phyloP scores from a whole-genome alignment of 2,888 invertebrate species.

The Cerastoderma edule region DNA sequence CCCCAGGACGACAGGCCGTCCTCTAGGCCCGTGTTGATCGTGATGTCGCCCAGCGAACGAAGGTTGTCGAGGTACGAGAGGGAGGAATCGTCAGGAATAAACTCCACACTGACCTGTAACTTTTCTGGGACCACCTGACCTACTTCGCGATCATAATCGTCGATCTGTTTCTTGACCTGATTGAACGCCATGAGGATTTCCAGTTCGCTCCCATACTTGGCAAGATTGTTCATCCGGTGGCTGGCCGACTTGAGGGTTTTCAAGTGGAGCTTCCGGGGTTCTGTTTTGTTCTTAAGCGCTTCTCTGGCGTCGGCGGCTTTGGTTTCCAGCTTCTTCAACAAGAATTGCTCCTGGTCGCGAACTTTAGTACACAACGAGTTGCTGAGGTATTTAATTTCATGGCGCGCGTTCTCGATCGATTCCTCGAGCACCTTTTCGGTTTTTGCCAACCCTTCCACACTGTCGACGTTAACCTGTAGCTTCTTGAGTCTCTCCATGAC shows the following conservation, averaged over 20 bases:
- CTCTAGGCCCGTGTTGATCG: conserved; percentile 66
- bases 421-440: conserved; percentile 64
- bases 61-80: conserved; percentile 65
- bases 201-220: conserved; percentile 74
- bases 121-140: conserved; percentile 59
- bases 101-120: conserved; percentile 61
- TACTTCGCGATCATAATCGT: conserved; percentile 57
- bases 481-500: conserved; percentile 54
- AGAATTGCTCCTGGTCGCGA: conserved; percentile 62
- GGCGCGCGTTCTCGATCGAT: conserved; percentile 66
- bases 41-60: conserved; percentile 57
- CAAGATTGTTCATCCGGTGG: conserved; percentile 68
- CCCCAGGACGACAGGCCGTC: conserved; percentile 74
- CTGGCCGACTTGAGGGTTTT: conserved; percentile 68
- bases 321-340: conserved; percentile 65
- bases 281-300: conserved; percentile 53
- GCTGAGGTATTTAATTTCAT: conserved; percentile 66
- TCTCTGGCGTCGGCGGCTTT: conserved; percentile 53
- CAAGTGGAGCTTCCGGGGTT: conserved; percentile 62
- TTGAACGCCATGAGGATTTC: conserved; percentile 71
- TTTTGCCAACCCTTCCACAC: conserved; percentile 53
- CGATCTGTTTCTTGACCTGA: conserved; percentile 63
- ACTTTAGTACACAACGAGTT: conserved; percentile 67
- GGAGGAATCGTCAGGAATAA: conserved; percentile 61
- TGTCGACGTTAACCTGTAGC: conserved; percentile 55